These are phyloP conservation scores for Alethe diademata DNA, from an alignment of 2,113 vertebrate species.

Conservation along the genomic window DNA sequence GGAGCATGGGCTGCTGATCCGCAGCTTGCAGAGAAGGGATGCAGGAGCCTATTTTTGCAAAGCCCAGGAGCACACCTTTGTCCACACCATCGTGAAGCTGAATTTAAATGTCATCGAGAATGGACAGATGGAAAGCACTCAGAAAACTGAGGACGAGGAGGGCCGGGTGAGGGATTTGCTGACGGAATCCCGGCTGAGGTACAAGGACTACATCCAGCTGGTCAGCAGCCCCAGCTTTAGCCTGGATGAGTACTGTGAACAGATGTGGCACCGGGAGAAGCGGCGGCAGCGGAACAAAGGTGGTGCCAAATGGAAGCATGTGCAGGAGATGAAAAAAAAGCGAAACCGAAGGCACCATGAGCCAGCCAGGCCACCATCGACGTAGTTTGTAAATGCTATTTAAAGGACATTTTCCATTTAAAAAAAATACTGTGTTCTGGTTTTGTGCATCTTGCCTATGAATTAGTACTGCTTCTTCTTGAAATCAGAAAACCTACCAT, in stretches of 20 bases:
- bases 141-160: slow-evolving; percentile 74
- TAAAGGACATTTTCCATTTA: slow-evolving; percentile 48
- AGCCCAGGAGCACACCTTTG: slow-evolving; percentile 91
- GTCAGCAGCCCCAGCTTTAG: slow-evolving; percentile 86
- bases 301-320: slow-evolving; percentile 92
- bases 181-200: slow-evolving; percentile 83
- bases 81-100: slow-evolving; percentile 84
- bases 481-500: slow-evolving; percentile 18
- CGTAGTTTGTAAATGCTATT: slow-evolving; percentile 66
- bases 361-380: slow-evolving; percentile 39
- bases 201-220: slow-evolving; percentile 93
- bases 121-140: slow-evolving; percentile 82
- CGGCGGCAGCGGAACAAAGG: slow-evolving; percentile 78
- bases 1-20: slow-evolving; percentile 89
- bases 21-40: slow-evolving; percentile 84
- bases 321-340: slow-evolving; percentile 94
- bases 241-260: slow-evolving; percentile 95
- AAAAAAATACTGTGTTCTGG: slow-evolving; percentile 51
- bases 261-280: slow-evolving; percentile 91
- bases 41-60: slow-evolving; percentile 87
- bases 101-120: slow-evolving; percentile 86
- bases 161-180: slow-evolving; percentile 77
- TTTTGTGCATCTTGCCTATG: slow-evolving; percentile 53
- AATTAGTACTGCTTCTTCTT: slow-evolving; percentile 53
- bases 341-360: slow-evolving; percentile 90